phyloP scores from a whole-genome alignment of 2,888 invertebrate species.

The Eremobia ochroleuca region DNA sequence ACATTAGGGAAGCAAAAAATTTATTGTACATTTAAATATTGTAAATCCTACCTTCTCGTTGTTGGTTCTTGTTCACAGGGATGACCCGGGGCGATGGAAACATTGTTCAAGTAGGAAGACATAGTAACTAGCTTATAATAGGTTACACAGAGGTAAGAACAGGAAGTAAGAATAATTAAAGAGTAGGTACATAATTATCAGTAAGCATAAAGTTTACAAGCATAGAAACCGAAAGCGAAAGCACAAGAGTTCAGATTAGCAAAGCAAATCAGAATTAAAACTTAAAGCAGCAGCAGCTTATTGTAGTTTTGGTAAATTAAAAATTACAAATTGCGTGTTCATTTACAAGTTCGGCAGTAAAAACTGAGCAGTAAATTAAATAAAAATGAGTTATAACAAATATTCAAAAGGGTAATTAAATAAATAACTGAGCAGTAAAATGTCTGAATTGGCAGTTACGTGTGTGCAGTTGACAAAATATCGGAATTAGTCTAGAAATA shows the following conservation, averaged over 20 bases:
- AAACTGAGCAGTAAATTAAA: too few species aligned
- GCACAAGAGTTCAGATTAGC: background rate
- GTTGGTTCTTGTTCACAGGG: background rate
- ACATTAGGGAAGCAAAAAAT: background rate
- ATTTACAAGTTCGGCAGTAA: too few species aligned
- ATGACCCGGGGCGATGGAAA: background rate
- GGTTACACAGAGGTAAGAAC: background rate
- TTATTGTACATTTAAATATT: too few species aligned
- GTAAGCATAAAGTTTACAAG: background rate
- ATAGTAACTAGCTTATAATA: background rate
- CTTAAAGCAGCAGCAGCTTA: too few species aligned
- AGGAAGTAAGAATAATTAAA: background rate
- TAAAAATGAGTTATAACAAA: too few species aligned
- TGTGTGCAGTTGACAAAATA: too few species aligned
- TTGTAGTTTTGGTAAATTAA: too few species aligned
- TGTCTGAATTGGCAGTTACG: too few species aligned
- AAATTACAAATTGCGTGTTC: too few species aligned
- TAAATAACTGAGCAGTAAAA: too few species aligned
- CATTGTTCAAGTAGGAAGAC: background rate
- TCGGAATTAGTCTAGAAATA: too few species aligned
- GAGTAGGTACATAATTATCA: background rate
- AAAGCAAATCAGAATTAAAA: background rate
- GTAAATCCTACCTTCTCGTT: background rate
- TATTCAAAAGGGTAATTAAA: too few species aligned
- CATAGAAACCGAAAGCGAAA: background rate